These are phyloP conservation scores for Leucopternis melanops DNA, from an alignment of 2,113 vertebrate genomes.

Conservation along the genomic window DNA sequence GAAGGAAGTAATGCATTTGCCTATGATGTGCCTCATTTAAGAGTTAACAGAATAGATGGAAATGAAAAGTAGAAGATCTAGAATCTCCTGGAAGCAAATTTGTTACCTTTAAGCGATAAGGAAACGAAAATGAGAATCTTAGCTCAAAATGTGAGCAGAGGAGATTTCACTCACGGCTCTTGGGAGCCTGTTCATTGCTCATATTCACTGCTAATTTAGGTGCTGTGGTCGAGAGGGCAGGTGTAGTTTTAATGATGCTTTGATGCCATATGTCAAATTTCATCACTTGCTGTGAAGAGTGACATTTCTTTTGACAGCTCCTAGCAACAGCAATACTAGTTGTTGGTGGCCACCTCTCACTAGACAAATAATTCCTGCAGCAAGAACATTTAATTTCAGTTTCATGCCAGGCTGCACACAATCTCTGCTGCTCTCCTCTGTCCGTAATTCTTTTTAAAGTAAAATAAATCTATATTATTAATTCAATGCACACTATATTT, in stretches of 20 bases:
- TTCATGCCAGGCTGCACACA: conserved; percentile 11
- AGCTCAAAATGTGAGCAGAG: neutral
- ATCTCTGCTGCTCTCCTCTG: neutral
- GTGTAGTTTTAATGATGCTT: conserved; percentile 90
- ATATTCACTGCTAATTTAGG: neutral
- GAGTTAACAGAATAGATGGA: neutral
- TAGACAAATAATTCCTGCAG: conserved; percentile 41
- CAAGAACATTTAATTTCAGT: conserved; percentile 48
- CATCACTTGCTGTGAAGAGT: conserved; percentile 93
- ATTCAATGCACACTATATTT: neutral
- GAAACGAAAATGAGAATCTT: neutral
- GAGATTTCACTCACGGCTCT: accelerated
- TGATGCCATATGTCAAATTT: conserved; percentile 97
- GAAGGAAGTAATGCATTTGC: neutral
- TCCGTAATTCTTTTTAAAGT: neutral
- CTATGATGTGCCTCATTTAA: neutral
- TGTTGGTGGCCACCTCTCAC: conserved; percentile 47
- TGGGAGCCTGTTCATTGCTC: neutral
- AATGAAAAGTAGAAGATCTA: neutral
- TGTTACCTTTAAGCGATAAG: neutral
- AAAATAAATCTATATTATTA: neutral
- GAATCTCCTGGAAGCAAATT: neutral
- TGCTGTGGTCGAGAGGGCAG: conserved; percentile 65
- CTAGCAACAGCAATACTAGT: conserved; percentile 74
- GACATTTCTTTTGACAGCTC: conserved; percentile 87